A percentile compares a stretch with the other conserved stretches of the same genome.
Evolutionary conservation across 2,797 vertebrate genomes (phyloP).

Genomic region (Poeciliopsis infans): DNA sequence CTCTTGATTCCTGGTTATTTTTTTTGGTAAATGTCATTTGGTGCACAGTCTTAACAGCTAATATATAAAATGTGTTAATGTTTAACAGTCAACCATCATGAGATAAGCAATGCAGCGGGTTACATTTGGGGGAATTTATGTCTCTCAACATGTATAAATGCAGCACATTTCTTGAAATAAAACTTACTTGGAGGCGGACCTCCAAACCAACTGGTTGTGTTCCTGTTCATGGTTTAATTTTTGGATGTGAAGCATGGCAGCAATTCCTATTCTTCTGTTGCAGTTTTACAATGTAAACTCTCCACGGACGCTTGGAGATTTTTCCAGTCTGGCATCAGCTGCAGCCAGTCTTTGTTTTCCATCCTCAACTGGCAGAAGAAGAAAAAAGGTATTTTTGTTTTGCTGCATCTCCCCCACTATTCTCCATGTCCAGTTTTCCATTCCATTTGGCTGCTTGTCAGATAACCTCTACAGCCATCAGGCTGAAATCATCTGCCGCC

Average conservation of each 20-base stretch:
- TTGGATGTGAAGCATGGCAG: background rate
- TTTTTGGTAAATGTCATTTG: background rate
- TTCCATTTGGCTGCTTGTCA: constrained; percentile 12
- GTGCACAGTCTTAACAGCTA: background rate
- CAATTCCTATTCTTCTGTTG: background rate
- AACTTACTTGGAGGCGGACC: background rate
- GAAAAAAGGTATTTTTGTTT: background rate
- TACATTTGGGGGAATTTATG: background rate
- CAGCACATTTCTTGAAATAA: background rate
- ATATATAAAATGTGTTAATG: background rate
- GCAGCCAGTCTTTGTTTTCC: constrained; percentile 2
- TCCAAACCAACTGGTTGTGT: background rate
- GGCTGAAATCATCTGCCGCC: background rate
- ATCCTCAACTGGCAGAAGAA: background rate
- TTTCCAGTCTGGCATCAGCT: constrained; percentile 2
- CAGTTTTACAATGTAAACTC: background rate
- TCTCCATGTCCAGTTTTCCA: background rate
- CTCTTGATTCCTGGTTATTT: background rate
- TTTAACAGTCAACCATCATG: background rate
- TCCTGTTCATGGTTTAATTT: background rate
- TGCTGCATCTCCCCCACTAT: background rate
- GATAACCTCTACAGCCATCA: constrained; percentile 4
- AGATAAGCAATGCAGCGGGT: background rate
- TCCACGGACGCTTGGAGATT: background rate
- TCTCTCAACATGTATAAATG: background rate